Conservation (phyloP, 1,140 invertebrate species). For the Dermatophagoides farinae region DNA sequence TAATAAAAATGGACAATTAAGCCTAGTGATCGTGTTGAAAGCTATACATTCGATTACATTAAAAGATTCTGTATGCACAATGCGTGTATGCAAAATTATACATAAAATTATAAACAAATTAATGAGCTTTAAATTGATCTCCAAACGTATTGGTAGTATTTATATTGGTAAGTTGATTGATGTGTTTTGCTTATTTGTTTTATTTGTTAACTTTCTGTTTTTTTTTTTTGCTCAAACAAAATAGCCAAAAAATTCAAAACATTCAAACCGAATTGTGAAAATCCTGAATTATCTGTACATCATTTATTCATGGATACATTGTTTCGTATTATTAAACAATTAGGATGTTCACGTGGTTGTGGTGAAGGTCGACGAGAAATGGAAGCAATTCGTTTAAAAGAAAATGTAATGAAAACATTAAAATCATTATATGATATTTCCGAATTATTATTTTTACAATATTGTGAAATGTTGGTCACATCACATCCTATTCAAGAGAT, state of each 20-base stretch:
- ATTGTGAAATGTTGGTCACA: slow-evolving; percentile 53
- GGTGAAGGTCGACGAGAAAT: slow-evolving; percentile 36
- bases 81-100: slow-evolving; percentile 69
- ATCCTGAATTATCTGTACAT: slow-evolving; percentile 25
- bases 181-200: neutral
- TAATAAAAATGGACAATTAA: slow-evolving; percentile 78
- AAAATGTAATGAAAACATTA: slow-evolving; percentile 16
- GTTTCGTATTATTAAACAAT: slow-evolving; percentile 50
- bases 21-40: slow-evolving; percentile 71
- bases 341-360: slow-evolving; percentile 77
- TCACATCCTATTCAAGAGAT: slow-evolving; percentile 53
- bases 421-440: slow-evolving; percentile 17
- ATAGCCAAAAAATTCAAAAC: slow-evolving; percentile 6
- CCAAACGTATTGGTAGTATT: slow-evolving; percentile 18
- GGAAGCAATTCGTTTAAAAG: slow-evolving; percentile 17
- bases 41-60: slow-evolving; percentile 63
- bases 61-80: slow-evolving; percentile 47
- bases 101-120: slow-evolving; percentile 69
- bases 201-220: neutral
- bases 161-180: neutral
- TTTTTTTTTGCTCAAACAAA: neutral
- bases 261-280: slow-evolving; percentile 12
- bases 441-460: slow-evolving; percentile 35
- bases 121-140: slow-evolving; percentile 57
- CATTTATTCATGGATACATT: slow-evolving; percentile 32